Conservation (phyloP, 2,888 invertebrate genomes). For the Drosophila hamatofila region DNA sequence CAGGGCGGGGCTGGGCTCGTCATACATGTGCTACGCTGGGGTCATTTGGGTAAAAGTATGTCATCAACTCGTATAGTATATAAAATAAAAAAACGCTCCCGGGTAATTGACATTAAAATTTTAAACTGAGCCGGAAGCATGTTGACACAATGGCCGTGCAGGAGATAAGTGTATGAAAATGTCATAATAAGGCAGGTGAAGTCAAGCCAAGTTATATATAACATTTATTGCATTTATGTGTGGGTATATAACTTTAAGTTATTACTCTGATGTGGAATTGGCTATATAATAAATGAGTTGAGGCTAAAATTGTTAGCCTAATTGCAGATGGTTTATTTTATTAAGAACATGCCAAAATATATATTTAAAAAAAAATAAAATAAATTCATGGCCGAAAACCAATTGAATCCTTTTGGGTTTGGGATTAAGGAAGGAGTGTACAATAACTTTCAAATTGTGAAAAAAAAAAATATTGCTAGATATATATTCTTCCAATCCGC, state of each 20-base stretch:
- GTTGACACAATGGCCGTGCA: slow-evolving; percentile 7
- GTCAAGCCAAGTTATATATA: not conserved
- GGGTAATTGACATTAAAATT: slow-evolving; percentile 61
- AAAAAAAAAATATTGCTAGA: no score
- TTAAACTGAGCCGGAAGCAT: slow-evolving; percentile 42
- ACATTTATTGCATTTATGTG: not conserved
- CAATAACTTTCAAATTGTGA: no score
- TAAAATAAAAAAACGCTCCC: slow-evolving; percentile 33
- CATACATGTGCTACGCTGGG: not conserved
- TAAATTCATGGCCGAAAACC: no score
- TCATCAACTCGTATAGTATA: slow-evolving; percentile 37
- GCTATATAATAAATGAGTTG: not conserved
- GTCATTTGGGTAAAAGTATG: slow-evolving; percentile 35
- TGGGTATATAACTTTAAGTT: not conserved
- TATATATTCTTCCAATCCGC: no score
- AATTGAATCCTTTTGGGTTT: no score
- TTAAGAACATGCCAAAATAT: no score
- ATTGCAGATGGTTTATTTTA: not conserved
- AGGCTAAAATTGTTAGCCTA: not conserved
- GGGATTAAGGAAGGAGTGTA: no score
- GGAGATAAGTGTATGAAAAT: slow-evolving; percentile 16
- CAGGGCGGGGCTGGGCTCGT: not conserved
- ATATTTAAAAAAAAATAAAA: no score
- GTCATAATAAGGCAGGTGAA: slow-evolving; percentile 8
- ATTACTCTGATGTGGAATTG: not conserved